Conservation (phyloP, 1,140 invertebrate species). For the Leguminivora glycinivorella region DNA sequence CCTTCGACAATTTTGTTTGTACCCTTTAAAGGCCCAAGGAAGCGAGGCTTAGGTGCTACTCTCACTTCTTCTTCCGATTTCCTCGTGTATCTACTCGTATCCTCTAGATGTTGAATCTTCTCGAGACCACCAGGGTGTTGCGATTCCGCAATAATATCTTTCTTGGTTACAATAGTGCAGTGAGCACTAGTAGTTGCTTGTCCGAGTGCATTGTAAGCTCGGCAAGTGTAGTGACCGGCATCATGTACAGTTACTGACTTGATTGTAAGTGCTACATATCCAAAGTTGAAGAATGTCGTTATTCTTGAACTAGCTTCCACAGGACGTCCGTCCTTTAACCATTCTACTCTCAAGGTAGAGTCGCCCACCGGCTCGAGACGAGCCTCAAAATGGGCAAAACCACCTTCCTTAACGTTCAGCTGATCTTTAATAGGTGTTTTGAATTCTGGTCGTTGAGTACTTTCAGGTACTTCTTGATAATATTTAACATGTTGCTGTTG, state of each 20-base stretch:
- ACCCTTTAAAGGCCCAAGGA: slow-evolving; percentile 92
- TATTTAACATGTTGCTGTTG: slow-evolving; percentile 87
- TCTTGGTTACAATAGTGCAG: slow-evolving; percentile 90
- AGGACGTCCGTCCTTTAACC: slow-evolving; percentile 95
- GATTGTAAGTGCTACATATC: slow-evolving; percentile 97
- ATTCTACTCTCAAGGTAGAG: slow-evolving; percentile 94
- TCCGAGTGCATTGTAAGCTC: slow-evolving; percentile 92
- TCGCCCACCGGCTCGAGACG: slow-evolving; percentile 96
- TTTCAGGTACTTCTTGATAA: slow-evolving; percentile 88
- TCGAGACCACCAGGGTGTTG: slow-evolving; percentile 93
- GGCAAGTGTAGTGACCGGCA: slow-evolving; percentile 94
- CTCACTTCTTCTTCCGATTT: slow-evolving; percentile 85
- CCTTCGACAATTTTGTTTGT: slow-evolving; percentile 97
- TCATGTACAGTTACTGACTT: slow-evolving; percentile 95
- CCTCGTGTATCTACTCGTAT: slow-evolving; percentile 85
- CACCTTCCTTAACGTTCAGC: slow-evolving; percentile 92
- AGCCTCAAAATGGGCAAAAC: slow-evolving; percentile 97
- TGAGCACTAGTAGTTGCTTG: slow-evolving; percentile 94
- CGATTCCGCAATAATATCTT: slow-evolving; percentile 91
- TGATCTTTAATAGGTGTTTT: slow-evolving; percentile 96
- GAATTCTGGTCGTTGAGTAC: slow-evolving; percentile 91
- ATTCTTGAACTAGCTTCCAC: slow-evolving; percentile 96
- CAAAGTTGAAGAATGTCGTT: slow-evolving; percentile 97
- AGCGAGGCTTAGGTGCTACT: slow-evolving; percentile 89
- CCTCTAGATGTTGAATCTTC: slow-evolving; percentile 94